These are phyloP conservation scores for Cecidostiba fungosa DNA, from an alignment of 2,888 invertebrate species.

Conservation along the genomic window DNA sequence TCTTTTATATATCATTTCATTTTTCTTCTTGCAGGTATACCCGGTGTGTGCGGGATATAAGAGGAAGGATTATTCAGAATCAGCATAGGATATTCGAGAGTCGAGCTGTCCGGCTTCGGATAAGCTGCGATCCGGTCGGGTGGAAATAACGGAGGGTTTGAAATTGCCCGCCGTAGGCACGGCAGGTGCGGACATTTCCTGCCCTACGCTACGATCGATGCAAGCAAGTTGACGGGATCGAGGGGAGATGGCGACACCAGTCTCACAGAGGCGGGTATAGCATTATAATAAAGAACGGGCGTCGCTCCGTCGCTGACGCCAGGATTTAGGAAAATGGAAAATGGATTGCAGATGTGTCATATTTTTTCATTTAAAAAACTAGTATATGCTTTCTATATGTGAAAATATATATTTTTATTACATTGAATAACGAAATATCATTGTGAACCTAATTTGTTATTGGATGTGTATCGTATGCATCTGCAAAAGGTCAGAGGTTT, in stretches of 20 bases:
- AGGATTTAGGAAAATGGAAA: too few relatives aligned
- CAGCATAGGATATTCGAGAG: neutral
- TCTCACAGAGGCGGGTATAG: neutral
- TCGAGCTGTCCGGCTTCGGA: neutral
- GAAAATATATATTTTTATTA: too few relatives aligned
- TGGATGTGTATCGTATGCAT: too few relatives aligned
- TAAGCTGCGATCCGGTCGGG: neutral
- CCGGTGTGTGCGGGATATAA: neutral
- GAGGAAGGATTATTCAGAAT: neutral
- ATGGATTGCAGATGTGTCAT: too few relatives aligned
- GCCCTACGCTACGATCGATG: neutral
- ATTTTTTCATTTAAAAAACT: too few relatives aligned
- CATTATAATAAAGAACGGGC: too few relatives aligned
- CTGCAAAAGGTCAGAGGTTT: conserved; percentile 76
- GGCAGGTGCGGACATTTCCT: conserved; percentile 43
- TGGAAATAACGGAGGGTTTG: neutral
- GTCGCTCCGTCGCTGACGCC: too few relatives aligned
- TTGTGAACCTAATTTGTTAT: too few relatives aligned
- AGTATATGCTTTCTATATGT: too few relatives aligned
- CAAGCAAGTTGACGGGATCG: neutral
- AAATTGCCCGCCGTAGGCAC: conserved; percentile 55
- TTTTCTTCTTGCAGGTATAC: neutral
- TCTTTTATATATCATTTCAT: neutral
- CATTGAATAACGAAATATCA: too few relatives aligned
- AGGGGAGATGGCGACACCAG: conserved; percentile 50